Conservation (phyloP, 1,140 invertebrate genomes). For the honey bee (Apis mellifera) region DNA sequence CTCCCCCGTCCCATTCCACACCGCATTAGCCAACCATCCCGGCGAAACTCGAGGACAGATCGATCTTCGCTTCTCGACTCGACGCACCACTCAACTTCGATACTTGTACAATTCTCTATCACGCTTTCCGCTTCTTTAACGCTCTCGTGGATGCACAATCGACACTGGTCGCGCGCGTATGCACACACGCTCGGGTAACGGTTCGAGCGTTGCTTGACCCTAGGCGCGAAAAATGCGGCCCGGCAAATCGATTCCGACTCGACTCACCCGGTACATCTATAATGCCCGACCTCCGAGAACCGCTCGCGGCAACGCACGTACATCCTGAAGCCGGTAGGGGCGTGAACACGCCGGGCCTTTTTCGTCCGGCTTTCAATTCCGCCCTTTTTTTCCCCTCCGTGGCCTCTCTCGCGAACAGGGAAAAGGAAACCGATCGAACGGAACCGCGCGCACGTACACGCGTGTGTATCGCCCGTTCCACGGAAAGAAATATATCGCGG, state of each 20-base stretch:
- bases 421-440: slow-evolving; percentile 42
- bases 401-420: slow-evolving; percentile 1
- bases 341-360: slow-evolving; percentile 64
- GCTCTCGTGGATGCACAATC: neutral
- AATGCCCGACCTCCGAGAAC: slow-evolving; percentile 55
- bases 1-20: neutral
- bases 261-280: slow-evolving; percentile 64
- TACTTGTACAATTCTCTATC: slow-evolving; percentile 35
- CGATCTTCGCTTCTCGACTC: slow-evolving; percentile 60
- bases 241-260: slow-evolving; percentile 61
- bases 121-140: slow-evolving; percentile 10
- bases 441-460: slow-evolving; percentile 32
- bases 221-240: slow-evolving; percentile 38
- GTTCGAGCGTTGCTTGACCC: slow-evolving; percentile 58
- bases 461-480: slow-evolving; percentile 29
- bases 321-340: slow-evolving; percentile 52
- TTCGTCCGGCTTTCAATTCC: slow-evolving; percentile 64
- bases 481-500: slow-evolving; percentile 50
- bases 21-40: slow-evolving; percentile 59
- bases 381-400: slow-evolving; percentile 37
- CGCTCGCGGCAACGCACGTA: slow-evolving; percentile 59
- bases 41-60: slow-evolving; percentile 62
- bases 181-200: neutral
- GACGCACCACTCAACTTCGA: slow-evolving; percentile 38
- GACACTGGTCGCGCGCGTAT: neutral